phyloP scores from a whole-genome alignment of 2,888 invertebrate genomes.

The Nineta flava region DNA sequence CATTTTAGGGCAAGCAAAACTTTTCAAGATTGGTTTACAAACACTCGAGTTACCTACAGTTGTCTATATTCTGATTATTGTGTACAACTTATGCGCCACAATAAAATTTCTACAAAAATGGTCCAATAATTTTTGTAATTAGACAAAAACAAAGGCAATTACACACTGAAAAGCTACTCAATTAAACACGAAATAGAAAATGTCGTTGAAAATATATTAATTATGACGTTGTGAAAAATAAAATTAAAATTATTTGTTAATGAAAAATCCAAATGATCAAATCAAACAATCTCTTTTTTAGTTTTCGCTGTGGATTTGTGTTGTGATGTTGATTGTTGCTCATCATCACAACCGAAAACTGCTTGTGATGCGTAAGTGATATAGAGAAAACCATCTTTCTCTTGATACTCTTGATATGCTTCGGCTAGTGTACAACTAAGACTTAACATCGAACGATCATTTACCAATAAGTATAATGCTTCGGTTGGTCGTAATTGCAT shows the following conservation, averaged over 20 bases:
- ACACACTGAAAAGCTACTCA: too few species aligned
- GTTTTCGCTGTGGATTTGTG: background rate
- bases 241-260: background rate
- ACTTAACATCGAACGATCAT: conserved; percentile 66
- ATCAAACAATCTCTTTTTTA: background rate
- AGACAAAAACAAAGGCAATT: too few species aligned
- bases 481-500: conserved; percentile 45
- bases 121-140: too few species aligned
- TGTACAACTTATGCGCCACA: too few species aligned
- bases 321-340: conserved; percentile 2
- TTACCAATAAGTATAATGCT: conserved; percentile 68
- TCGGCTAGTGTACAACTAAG: conserved; percentile 69
- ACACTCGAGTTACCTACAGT: too few species aligned
- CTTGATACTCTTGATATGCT: conserved; percentile 58
- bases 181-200: too few species aligned
- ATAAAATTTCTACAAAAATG: too few species aligned
- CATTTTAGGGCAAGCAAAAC: too few species aligned
- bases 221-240: background rate
- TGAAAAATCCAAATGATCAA: background rate
- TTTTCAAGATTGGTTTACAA: too few species aligned
- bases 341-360: conserved; percentile 46
- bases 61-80: too few species aligned
- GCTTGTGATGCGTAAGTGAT: conserved; percentile 83
- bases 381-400: conserved; percentile 75
- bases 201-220: background rate